Base-by-base conservation (phyloP, 2,888 invertebrate species). In the Dendrolimus pini region DNA sequence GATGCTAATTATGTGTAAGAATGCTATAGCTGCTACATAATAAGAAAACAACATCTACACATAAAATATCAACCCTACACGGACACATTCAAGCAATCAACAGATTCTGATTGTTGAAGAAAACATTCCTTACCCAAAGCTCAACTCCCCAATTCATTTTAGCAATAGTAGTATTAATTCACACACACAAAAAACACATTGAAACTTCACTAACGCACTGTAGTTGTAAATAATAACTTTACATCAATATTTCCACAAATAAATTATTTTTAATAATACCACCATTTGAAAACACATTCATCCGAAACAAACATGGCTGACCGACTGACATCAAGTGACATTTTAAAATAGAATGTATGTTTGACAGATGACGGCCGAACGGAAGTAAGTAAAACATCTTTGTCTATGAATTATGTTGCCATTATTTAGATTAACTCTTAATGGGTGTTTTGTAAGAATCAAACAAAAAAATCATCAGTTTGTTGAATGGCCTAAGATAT, bases 141-240 rank as follows among this genome's bases (percentile, higher is more conserved):
- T 93, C 93, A 62, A 92, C 92, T 83, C 93, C 93, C 93, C 93
- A 93, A 89, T 93, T 93, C 92, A 93, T 93, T 88, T 89, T 92
- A 72, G 82, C 83, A 72, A 78, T 74, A 71, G 76, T 75, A 75
- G 75, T 72, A 76, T 83, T 83, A 82, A 81, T 75, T 82, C 86
- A 88, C 82, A 82, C 74, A 76, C 89, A 88, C 85, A 79, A 77
- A 73, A 81, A 85, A 84, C 85, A 85, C 89, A 89, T 89, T 82
- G 84, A 87, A 81, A 77, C 77, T 78, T 78, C 89, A 86, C 88
- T 78, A 77, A 69, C 81, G 81, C 71, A 66, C 66, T 70, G 68
- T 81, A 75, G 71, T 78, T 71, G 63, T 65, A 69, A 75, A 70
- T 66, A 73, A 69, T 67, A 72, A 69, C 73, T 75, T 72, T 75